A percentile compares a stretch with the other conserved stretches of the same genome.
Evolutionary conservation across 2,113 vertebrate species (phyloP).

Genomic region (cattle (Bos taurus)): DNA sequence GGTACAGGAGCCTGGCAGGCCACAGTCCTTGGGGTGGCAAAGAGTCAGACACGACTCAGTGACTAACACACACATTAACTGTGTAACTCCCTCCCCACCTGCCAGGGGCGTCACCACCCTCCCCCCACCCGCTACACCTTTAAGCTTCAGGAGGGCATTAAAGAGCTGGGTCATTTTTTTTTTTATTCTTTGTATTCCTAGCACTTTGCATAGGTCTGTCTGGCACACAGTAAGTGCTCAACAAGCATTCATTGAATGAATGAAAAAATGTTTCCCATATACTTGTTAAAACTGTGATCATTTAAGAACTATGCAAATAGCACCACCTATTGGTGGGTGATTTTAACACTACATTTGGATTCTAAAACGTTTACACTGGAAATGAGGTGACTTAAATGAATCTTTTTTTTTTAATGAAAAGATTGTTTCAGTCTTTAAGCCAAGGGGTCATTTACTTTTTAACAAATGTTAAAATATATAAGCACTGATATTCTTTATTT

Average conservation of each 20-base stretch:
- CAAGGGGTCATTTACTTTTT: background rate
- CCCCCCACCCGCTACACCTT: rapidly evolving
- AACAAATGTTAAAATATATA: background rate
- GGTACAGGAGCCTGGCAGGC: background rate
- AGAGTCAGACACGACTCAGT: background rate
- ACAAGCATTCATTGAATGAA: background rate
- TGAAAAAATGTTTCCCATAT: background rate
- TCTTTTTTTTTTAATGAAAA: background rate
- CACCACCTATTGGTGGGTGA: slow-evolving; percentile 31
- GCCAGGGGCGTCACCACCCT: background rate
- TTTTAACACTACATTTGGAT: background rate
- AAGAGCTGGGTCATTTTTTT: background rate
- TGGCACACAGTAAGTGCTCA: background rate
- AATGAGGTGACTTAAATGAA: background rate
- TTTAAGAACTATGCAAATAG: background rate
- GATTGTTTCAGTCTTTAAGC: background rate
- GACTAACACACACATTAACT: background rate
- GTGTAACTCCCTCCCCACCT: no score
- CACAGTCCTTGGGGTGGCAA: background rate
- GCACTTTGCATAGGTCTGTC: background rate
- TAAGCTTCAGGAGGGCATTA: no score
- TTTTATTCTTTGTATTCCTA: background rate
- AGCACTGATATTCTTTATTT: background rate
- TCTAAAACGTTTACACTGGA: background rate
- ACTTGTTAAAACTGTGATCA: background rate